Evolutionary conservation across 2,797 vertebrate species (phyloP).

Genomic region (Hafferia zeledoni): DNA sequence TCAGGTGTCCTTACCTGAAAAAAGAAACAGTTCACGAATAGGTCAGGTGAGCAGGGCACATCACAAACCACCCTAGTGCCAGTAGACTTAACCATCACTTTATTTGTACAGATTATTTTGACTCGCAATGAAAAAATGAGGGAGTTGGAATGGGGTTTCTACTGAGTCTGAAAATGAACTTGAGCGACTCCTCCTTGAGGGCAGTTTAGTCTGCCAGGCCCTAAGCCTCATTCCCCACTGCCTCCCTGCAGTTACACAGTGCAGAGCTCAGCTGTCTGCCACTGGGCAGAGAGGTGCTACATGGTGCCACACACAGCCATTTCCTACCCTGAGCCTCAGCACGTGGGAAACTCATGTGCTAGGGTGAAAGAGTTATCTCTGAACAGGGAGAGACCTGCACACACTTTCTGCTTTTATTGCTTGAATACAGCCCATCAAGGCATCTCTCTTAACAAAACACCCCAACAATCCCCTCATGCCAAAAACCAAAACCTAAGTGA

Average conservation of each 20-base stretch:
- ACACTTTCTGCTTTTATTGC: not conserved
- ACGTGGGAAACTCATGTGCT: not conserved
- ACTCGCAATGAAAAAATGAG: rapidly evolving
- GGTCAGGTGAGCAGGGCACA: not conserved
- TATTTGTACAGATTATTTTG: not conserved
- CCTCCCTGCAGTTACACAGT: not conserved
- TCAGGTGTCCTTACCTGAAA: not conserved
- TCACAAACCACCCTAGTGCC: not conserved
- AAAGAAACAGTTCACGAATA: not conserved
- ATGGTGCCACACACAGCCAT: not conserved
- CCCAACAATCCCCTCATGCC: too few species aligned
- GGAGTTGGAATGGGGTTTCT: not conserved
- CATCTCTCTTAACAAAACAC: not conserved
- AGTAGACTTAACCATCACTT: not conserved
- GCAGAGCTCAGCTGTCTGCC: not conserved
- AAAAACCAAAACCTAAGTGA: too few species aligned
- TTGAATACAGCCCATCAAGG: not conserved
- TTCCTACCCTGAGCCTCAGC: not conserved
- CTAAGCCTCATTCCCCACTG: not conserved
- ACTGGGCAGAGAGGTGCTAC: not conserved
- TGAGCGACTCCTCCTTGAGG: not conserved
- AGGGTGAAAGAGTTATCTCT: not conserved
- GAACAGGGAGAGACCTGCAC: not conserved
- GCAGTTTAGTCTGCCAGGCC: not conserved
- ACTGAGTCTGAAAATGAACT: not conserved